A percentile compares a stretch with the other conserved stretches of the same genome.
These are phyloP conservation scores for Eledone cirrhosa DNA, from an alignment of 2,888 invertebrate species.

Conservation along the genomic window DNA sequence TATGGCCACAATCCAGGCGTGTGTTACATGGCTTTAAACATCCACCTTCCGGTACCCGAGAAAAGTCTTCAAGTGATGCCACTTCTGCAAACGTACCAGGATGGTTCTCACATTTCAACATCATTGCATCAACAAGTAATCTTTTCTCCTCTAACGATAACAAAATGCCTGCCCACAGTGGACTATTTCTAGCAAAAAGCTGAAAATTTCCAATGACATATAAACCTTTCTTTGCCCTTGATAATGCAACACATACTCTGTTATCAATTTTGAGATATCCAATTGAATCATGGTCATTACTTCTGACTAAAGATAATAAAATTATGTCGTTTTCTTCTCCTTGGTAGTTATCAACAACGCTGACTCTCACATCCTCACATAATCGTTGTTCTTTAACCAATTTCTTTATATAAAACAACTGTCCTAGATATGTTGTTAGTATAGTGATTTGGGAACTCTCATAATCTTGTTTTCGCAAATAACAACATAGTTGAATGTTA, in stretches of 20 bases:
- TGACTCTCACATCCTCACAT: conserved; percentile 45
- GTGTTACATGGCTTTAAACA: conserved; percentile 46
- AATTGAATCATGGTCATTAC: conserved; percentile 54
- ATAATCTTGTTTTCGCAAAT: conserved; percentile 62
- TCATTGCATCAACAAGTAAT: conserved; percentile 35
- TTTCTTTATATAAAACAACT: conserved; percentile 50
- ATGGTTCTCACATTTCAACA: conserved; percentile 54
- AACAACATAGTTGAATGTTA: conserved; percentile 50
- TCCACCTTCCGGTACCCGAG: conserved; percentile 46
- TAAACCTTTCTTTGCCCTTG: conserved; percentile 62
- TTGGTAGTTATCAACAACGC: conserved; percentile 61
- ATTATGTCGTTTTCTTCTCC: conserved; percentile 66
- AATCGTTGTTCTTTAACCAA: conserved; percentile 44
- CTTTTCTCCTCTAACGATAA: conserved; percentile 33
- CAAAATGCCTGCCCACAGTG: conserved; percentile 43
- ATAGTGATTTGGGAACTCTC: conserved; percentile 55
- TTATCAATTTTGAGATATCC: conserved; percentile 61
- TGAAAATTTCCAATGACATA: conserved; percentile 63
- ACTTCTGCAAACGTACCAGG: conserved; percentile 37
- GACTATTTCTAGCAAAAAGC: conserved; percentile 38
- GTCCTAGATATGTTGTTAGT: conserved; percentile 63
- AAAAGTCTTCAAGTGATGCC: conserved; percentile 41
- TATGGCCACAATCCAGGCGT: conserved; percentile 51
- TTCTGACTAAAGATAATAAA: conserved; percentile 63
- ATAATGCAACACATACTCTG: conserved; percentile 63